phyloP scores from a whole-genome alignment of 2,888 invertebrate species.

The Calameuta pallipes region DNA sequence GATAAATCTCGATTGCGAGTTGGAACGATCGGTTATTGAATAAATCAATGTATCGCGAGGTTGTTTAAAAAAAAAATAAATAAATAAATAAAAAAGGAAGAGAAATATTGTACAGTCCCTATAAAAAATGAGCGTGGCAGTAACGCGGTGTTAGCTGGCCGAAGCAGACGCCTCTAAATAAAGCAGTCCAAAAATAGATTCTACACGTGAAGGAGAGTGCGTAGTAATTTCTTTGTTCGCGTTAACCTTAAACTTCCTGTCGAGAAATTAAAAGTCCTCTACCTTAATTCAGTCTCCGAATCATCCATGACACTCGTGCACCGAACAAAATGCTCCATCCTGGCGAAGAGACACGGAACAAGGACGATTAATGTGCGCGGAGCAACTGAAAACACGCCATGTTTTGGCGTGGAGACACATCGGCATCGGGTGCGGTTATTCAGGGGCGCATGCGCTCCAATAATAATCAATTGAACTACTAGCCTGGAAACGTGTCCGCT shows the following conservation, averaged over 20 bases:
- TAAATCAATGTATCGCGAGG: background rate
- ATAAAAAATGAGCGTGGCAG: background rate
- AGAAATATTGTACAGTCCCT: background rate
- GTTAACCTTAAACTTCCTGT: background rate
- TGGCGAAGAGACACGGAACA: background rate
- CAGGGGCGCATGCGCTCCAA: background rate
- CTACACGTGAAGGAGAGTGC: background rate
- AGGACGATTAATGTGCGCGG: background rate
- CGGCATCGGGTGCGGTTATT: background rate
- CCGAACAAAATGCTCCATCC: conserved; percentile 15
- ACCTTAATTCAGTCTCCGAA: conserved; percentile 20
- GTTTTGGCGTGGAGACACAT: background rate
- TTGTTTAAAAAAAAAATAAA: background rate
- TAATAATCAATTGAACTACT: background rate
- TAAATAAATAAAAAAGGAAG: background rate
- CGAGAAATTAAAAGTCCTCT: background rate
- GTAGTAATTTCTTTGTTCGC: background rate
- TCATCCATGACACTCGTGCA: conserved; percentile 11
- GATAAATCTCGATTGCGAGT: background rate
- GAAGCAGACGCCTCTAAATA: background rate
- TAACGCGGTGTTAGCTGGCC: background rate
- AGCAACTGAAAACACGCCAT: background rate
- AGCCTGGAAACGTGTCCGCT: background rate
- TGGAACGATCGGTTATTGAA: background rate
- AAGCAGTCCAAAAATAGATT: background rate